phyloP scores from a whole-genome alignment of 2,797 vertebrate genomes.

The Orestias chungarensis region DNA sequence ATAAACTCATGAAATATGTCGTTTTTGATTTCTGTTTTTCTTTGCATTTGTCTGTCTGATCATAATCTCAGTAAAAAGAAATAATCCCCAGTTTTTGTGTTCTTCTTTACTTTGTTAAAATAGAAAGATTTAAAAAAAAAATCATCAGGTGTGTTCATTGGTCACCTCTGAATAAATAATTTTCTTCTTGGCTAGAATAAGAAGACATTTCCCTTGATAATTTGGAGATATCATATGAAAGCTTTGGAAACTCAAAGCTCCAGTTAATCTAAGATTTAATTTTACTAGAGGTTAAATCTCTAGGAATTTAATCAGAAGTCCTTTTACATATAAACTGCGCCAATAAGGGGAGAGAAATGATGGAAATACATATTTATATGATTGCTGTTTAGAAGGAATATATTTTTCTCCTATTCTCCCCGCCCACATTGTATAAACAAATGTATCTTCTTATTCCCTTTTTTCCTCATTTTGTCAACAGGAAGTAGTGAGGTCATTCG shows the following conservation, averaged over 20 bases:
- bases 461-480: constrained; percentile 21
- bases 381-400: constrained; percentile 9
- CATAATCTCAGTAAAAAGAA: no score
- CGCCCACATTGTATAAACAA: constrained; percentile 7
- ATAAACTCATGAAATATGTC: not conserved
- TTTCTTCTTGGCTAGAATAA: not conserved
- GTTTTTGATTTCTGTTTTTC: not conserved
- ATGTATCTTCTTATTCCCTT: constrained; percentile 11
- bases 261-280: no score
- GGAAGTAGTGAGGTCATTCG: constrained; percentile 35
- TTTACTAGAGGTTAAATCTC: not conserved
- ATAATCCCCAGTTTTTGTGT: no score
- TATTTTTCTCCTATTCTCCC: constrained; percentile 17
- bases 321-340: not conserved
- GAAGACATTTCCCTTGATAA: not conserved
- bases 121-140: no score
- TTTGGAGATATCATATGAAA: constrained; percentile 1
- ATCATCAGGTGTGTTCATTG: no score
- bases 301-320: constrained; percentile 6
- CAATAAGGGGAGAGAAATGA: not conserved
- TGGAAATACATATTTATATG: not conserved
- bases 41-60: not conserved
- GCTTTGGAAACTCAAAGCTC: not conserved
- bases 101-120: no score
- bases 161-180: no score